Evolutionary conservation across 2,888 invertebrate genomes (phyloP), one percentile per base, ranked within the genome.

Genomic region (Harpalus rubripes): DNA sequence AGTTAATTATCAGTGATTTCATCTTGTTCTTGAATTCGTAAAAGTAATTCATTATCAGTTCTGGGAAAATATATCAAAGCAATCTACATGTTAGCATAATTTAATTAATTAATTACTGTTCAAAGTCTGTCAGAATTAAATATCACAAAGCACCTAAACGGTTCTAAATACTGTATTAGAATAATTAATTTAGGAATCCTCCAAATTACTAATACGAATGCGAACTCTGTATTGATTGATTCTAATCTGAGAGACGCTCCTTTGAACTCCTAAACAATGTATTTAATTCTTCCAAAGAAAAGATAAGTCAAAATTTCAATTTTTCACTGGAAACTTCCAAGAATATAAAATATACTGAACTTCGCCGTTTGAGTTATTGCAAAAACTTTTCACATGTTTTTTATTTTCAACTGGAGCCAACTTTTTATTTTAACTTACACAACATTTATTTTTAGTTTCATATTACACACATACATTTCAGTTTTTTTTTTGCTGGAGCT

Each of bases 381-480:
- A 74, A 74, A 74, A 74, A 74, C 72, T 74, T 74, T 74, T 44
- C 72, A 44, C 72, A 74, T 74, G 52, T 74, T 74, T 74, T 74
- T 74, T 74, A 74, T 74, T 74, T 74, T 44, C 72, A 44, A 44
- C 72, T 74, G 44, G 16, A 74, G 18, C 72, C 72, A 74, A 74
- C 52, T 74, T 74, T 74, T 74, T 74, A 74, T 74, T 44, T 22
- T 16, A 44, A 74, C 72, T 74, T 74, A 22, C 72, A 74, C 44
- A 74, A 44, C 72, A 74, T 74, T 74, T 74, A 74, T 74, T 74
- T 74, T 74, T 74, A 74, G 72, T 74, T 74, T 74, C 44, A 74
- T 52, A 74, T 74, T 74, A 74, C 72, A 74, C 22, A 74, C 72
- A 74, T 74, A 74, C 16, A 52, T 74, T 74, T 41, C 52, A 74